These are phyloP conservation scores for Cirrhinus molitorella DNA, from an alignment of 2,797 vertebrate species.

Conservation along the genomic window DNA sequence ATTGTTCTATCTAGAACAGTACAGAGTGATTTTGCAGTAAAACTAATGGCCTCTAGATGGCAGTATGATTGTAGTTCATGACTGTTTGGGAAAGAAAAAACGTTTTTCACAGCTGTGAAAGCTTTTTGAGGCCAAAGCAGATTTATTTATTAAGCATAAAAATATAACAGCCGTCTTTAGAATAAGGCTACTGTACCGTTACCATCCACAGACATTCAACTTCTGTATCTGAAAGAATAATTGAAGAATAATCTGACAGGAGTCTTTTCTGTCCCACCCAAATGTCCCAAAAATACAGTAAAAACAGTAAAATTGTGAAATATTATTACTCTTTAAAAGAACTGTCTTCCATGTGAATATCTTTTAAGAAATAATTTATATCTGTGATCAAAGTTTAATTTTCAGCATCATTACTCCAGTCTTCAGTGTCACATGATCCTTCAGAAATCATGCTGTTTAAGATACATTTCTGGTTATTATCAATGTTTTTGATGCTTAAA, in stretches of 20 bases:
- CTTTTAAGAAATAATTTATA: no score
- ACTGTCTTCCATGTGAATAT: neutral
- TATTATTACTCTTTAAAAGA: neutral
- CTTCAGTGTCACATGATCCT: no score
- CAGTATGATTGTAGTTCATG: neutral
- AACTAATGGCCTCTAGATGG: neutral
- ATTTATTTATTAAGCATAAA: conserved; percentile 1
- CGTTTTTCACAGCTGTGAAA: neutral
- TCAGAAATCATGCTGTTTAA: no score
- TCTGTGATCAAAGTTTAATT: no score
- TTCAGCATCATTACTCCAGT: no score
- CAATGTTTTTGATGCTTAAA: no score
- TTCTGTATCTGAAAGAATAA: neutral
- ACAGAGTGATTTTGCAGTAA: neutral
- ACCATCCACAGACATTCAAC: neutral
- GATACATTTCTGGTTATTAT: no score
- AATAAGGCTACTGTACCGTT: conserved; percentile 26
- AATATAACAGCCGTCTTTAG: conserved; percentile 7
- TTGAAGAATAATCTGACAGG: neutral
- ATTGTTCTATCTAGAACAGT: neutral
- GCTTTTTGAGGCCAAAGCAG: neutral
- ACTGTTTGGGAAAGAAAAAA: neutral
- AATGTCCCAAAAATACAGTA: no score
- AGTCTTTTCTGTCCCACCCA: neutral
- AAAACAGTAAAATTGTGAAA: neutral